phyloP scores from a whole-genome alignment of 2,797 vertebrate species.

The Trachurus trachurus region DNA sequence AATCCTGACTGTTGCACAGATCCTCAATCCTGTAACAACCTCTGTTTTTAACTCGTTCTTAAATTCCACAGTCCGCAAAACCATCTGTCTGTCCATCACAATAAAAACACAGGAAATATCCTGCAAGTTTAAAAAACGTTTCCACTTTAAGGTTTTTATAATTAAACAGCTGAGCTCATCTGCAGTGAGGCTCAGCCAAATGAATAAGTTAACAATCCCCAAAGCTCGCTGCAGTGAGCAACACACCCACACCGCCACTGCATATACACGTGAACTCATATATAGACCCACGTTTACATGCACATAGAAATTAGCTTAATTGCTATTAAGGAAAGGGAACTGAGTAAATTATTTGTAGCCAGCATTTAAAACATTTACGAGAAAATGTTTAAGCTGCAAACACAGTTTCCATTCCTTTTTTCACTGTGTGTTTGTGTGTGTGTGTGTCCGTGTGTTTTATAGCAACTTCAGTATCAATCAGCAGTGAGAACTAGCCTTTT shows the following conservation, averaged over 20 bases:
- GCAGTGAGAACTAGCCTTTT: conserved; percentile 29
- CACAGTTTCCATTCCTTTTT: conserved; percentile 41
- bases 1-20: not conserved
- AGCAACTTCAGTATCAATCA: conserved; percentile 52
- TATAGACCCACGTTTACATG: conserved; percentile 11
- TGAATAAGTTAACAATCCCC: conserved; percentile 55
- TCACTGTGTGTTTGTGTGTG: conserved; percentile 1
- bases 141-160: conserved; percentile 30
- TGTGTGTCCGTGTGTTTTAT: conserved; percentile 26
- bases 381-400: conserved; percentile 22
- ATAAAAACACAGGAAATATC: conserved; percentile 37
- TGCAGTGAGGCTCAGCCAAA: conserved; percentile 41
- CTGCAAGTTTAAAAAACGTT: conserved; percentile 17
- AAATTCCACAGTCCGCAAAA: conserved; percentile 21
- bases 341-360: conserved; percentile 33
- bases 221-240: conserved; percentile 19
- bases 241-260: not conserved
- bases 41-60: conserved; percentile 27
- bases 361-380: conserved; percentile 56
- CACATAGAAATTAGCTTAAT: conserved; percentile 19
- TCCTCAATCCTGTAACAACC: conserved; percentile 8
- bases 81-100: conserved; percentile 4
- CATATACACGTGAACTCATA: conserved; percentile 3
- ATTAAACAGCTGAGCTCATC: conserved; percentile 59
- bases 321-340: conserved; percentile 38